Evolutionary conservation across 2,888 invertebrate genomes (phyloP), one percentile per base, ranked within the genome.

Genomic region (Drosophila kanekoi): DNA sequence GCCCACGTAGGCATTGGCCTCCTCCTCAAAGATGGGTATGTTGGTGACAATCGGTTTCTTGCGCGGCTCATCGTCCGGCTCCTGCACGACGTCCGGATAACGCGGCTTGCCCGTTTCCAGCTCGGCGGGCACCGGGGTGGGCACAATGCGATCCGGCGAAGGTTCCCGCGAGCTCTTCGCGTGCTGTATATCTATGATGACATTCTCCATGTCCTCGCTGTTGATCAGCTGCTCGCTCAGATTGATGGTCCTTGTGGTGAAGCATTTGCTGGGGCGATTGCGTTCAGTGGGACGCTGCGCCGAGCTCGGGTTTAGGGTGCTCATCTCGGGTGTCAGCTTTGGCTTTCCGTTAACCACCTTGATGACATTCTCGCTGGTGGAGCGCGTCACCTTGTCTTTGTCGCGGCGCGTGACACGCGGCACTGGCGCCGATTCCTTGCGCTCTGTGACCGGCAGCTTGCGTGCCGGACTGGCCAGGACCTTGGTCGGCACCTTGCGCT

Each of bases 151-250:
- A 87, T 96, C 95, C 0, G 96, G 96, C 4, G 96, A 95, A 52
- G 95, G 95, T 91, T 96, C 96, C 16, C 96, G 92, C 0, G 96
- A 96, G 51, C 96, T 96, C 91, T 95, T 95, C 0, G 96, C 95
- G 89, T 95, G 94, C 89, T 95, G 94, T 48, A 95, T 94, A 89
- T 95, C 95, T 62, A 95, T 94, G 33, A 95, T 93, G n/a, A 95
- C 92, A 79, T 95, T 94, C 81, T 94, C 94, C 72, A 94, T 92
- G 16, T 92, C 92, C 28, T 93, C 92, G 20, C 93, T 93, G 62
- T 94, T 94, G 23, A 94, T 90, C 13, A 94, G 91, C 44, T 93
- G 94, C 53, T 91, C 92, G 67, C 92, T 92, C 48, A 94, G 91
- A 67, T 93, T 93, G 8, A 93, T 93, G 0, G 93, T 93, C 84